phyloP scores from a whole-genome alignment of 2,888 invertebrate genomes.

The Unio delphinus region DNA sequence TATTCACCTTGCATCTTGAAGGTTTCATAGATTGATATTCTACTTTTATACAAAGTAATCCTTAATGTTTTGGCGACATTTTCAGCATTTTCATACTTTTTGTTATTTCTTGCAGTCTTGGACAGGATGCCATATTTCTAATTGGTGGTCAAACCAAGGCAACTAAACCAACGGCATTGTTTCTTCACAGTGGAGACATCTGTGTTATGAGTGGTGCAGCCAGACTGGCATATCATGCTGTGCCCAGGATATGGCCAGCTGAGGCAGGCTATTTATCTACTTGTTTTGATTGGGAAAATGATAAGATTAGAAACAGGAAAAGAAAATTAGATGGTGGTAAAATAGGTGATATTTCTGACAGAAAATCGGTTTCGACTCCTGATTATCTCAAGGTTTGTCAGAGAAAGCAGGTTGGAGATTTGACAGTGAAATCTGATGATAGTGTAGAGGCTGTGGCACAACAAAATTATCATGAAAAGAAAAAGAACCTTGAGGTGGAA shows the following conservation, averaged over 20 bases:
- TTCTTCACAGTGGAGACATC: constrained; percentile 90
- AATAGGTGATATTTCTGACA: not conserved
- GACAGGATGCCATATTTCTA: constrained; percentile 93
- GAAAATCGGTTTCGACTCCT: too few species aligned
- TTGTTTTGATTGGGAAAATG: constrained; percentile 37
- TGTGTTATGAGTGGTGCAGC: constrained; percentile 90
- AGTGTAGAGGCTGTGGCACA: too few species aligned
- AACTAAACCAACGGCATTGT: constrained; percentile 73
- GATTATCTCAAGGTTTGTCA: too few species aligned
- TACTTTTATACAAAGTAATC: not conserved
- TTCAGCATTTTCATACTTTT: not conserved
- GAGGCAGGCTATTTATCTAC: constrained; percentile 10
- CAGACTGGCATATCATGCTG: constrained; percentile 91
- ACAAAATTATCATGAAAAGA: too few species aligned
- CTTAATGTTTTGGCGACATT: not conserved
- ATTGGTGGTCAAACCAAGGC: constrained; percentile 84
- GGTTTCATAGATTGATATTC: not conserved
- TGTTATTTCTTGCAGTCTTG: constrained; percentile 81
- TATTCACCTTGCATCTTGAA: too few species aligned
- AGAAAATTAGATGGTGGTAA: not conserved
- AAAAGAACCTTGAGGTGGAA: too few species aligned
- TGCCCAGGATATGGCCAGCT: constrained; percentile 82
- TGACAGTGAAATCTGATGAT: too few species aligned
- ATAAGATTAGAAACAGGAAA: too few species aligned
- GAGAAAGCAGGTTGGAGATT: too few species aligned